A percentile compares a stretch with the other conserved stretches of the same genome.
These are phyloP conservation scores for Epistrophe eligans DNA, from an alignment of 2,888 invertebrate genomes.

Conservation along the genomic window DNA sequence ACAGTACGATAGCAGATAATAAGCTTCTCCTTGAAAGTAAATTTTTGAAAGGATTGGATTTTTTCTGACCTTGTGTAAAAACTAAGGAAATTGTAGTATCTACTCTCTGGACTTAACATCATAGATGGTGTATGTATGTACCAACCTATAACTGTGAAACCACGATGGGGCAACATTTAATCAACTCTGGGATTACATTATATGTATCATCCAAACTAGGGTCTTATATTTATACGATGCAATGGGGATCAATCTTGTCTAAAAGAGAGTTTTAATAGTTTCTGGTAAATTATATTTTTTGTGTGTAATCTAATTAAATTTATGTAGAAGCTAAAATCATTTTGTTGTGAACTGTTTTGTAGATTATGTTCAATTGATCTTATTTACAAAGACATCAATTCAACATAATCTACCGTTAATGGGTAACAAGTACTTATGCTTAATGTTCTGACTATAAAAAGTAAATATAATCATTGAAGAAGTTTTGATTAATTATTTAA, in stretches of 20 bases:
- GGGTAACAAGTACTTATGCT: no score
- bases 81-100: not conserved
- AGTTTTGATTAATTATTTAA: no score
- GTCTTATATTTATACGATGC: not conserved
- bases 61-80: slow-evolving; percentile 4
- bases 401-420: no score
- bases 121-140: not conserved
- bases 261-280: not conserved
- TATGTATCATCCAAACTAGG: not conserved
- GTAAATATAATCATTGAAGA: no score
- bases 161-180: not conserved
- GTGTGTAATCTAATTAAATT: no score
- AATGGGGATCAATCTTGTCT: not conserved
- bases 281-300: not conserved
- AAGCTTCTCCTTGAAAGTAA: not conserved
- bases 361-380: no score
- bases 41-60: not conserved
- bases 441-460: no score
- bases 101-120: not conserved
- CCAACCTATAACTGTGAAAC: no score
- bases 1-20: not conserved
- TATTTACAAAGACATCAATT: no score
- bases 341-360: no score
- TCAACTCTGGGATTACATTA: slow-evolving; percentile 3
- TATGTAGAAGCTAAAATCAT: no score